Conservation (phyloP, 2,113 vertebrate species). For the Ifrita kowaldi region DNA sequence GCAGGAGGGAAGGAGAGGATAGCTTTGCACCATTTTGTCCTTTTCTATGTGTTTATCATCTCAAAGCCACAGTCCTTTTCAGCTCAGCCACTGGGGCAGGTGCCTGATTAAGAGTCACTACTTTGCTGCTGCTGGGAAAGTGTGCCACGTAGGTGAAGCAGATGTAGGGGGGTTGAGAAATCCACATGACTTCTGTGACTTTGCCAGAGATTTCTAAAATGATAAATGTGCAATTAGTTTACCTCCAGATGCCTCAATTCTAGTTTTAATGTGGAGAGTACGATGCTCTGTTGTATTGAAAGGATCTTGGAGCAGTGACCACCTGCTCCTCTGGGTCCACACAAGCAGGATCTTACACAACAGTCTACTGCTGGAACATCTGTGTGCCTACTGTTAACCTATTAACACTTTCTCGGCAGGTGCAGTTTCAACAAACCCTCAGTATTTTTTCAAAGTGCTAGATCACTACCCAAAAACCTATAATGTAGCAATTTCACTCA, state of each 20-base stretch:
- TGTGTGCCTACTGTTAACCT: not conserved
- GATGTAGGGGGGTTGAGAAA: not conserved
- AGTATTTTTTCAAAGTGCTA: slow-evolving; percentile 57
- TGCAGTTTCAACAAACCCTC: not conserved
- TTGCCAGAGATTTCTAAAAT: not conserved
- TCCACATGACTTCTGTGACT: not conserved
- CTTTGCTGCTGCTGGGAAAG: not conserved
- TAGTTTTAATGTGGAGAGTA: not conserved
- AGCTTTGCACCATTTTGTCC: not conserved
- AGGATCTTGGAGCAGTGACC: not conserved
- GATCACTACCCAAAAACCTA: not conserved
- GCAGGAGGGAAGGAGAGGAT: not conserved
- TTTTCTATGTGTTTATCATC: not conserved
- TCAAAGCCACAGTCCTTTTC: not conserved
- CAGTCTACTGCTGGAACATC: not conserved
- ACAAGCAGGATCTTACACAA: not conserved
- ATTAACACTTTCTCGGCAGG: slow-evolving; percentile 26
- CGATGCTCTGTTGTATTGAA: not conserved
- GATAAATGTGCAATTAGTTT: not conserved
- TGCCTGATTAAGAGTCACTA: not conserved
- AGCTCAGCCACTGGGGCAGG: not conserved
- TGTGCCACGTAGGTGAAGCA: not conserved
- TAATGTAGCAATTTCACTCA: slow-evolving; percentile 67
- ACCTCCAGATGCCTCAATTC: not conserved
- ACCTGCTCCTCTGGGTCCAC: not conserved